Evolutionary conservation across 2,797 vertebrate genomes (phyloP).

Genomic region (Clamator glandarius): DNA sequence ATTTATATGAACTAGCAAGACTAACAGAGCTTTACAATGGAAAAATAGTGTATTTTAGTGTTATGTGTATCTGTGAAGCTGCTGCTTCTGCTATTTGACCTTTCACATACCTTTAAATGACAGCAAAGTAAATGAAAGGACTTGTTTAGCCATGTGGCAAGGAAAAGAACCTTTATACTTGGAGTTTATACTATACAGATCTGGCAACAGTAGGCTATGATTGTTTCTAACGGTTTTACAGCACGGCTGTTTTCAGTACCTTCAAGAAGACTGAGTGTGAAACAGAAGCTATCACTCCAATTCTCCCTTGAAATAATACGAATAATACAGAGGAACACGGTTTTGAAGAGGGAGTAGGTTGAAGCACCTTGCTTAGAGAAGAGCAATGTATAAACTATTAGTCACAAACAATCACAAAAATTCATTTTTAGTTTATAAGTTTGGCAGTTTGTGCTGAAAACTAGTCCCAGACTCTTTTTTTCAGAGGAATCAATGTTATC

Average conservation of each 20-base stretch:
- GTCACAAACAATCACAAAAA: too few species aligned
- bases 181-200: background rate
- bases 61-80: background rate
- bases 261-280: background rate
- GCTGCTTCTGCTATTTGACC: background rate
- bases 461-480: too few species aligned
- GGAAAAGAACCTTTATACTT: background rate
- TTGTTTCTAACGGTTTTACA: background rate
- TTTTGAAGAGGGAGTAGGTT: background rate
- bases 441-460: too few species aligned
- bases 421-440: too few species aligned
- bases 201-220: background rate
- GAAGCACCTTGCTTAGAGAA: background rate
- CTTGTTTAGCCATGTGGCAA: background rate
- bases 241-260: background rate
- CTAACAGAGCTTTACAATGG: slow-evolving; percentile 1
- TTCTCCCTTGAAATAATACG: background rate
- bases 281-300: background rate
- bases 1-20: background rate
- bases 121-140: background rate
- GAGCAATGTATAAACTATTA: background rate
- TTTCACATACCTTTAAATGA: background rate
- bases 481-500: too few species aligned
- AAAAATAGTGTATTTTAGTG: background rate
- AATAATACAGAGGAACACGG: background rate